Conservation (phyloP, 1,140 invertebrate genomes). For the Littorina saxatilis region DNA sequence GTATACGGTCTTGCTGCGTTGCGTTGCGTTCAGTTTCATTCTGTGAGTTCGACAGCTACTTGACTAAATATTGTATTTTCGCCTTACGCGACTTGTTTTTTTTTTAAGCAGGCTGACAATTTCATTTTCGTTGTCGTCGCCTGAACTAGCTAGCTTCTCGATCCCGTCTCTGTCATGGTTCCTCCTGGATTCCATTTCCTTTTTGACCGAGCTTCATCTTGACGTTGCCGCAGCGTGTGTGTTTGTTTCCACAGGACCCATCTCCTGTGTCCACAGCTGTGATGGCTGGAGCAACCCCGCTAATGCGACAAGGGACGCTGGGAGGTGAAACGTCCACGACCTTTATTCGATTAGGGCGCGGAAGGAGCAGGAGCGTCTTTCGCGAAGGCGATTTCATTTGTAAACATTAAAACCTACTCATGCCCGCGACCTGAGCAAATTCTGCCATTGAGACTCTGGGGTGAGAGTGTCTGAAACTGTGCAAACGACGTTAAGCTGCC, state of each 20-base stretch:
- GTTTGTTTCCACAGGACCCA: constrained; percentile 9
- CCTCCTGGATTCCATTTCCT: no score
- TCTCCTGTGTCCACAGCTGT: not conserved
- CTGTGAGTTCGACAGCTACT: no score
- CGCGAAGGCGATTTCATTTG: not conserved
- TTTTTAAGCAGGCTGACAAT: no score
- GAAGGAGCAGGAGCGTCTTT: not conserved
- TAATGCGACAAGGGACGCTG: not conserved
- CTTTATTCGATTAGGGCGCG: not conserved
- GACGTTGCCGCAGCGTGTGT: not conserved
- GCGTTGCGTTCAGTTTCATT: no score
- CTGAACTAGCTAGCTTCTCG: no score
- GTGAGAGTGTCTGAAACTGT: no score
- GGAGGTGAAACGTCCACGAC: not conserved
- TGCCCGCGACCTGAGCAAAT: not conserved
- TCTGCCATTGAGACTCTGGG: no score
- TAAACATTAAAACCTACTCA: not conserved
- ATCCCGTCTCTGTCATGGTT: no score
- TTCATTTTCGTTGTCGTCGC: not conserved
- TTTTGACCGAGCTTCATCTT: not conserved
- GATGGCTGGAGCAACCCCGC: not conserved
- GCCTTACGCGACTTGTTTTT: no score
- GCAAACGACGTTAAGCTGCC: no score
- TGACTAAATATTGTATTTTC: no score
- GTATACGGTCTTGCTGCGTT: no score